Base-by-base conservation (phyloP, 2,113 vertebrate genomes). In the Hippocampus guttulatus region DNA sequence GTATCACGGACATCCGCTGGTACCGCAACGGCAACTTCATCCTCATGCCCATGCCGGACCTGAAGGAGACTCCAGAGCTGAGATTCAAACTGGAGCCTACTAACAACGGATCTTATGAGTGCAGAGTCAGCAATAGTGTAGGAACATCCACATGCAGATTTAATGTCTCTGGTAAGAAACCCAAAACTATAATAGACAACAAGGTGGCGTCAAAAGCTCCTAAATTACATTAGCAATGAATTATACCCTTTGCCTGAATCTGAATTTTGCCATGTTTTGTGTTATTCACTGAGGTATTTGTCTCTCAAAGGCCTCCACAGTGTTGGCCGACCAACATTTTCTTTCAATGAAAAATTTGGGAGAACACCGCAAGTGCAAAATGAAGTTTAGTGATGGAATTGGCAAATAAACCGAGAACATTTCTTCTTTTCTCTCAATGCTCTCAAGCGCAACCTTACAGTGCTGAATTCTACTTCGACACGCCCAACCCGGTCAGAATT, bases 401-500 rank as follows among this genome's bases (percentile, higher is more conserved):
- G 47, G 14, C 14, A 18, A 10, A 54, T 54, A 9, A n/a, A 21
- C 18, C 21, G 1, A n/a, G 4, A 58, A 8, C 14, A 8, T 66
- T 8, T 38, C 33, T 54, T 64, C n/a, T 40, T 41, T 47, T 16
- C 52, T 23, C 15, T 68, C 14, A 40, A 54, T 38, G 69, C 51
- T 2, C 3, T 25, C 23, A 87, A 98, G 97, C 94, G 78, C 93
- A 92, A 84, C 95, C 97, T 54, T 98, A 95, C 85, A 94, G 91
- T 75, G 95, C 95, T n/a, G 97, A 99, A 84, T 99, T 98, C 92
- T 99, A 98, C 93, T 99, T 93, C 67, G 96, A 99, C 87, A 98
- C 96, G 69, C 96, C 94, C 45, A 98, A 95, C 84, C 96, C 96
- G 69, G 96, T 96, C 72, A 87, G 94, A 73, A 94, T 94, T 82